Percentiles rank a stretch among this genome's conserved stretches.
Conservation (phyloP, 2,888 invertebrate genomes). For the Pasiphila rectangulata region DNA sequence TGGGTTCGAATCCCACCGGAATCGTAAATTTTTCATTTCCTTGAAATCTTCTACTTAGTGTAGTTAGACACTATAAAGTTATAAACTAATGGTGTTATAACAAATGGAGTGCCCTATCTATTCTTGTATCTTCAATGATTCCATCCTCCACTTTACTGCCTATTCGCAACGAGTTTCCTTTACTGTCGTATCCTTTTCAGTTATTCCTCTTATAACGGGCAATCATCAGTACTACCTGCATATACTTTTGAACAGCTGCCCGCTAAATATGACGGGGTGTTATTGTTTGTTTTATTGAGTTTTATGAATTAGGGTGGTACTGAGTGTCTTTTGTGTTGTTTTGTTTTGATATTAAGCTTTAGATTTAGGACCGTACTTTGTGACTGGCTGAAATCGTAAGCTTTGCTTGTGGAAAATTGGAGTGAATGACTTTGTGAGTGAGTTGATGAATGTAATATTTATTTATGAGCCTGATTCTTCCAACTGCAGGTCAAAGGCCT, state of each 20-base stretch:
- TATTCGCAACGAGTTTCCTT: constrained; percentile 70
- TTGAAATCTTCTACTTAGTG: too few relatives aligned
- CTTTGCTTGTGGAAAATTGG: too few relatives aligned
- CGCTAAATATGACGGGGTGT: constrained; percentile 11
- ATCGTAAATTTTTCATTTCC: too few relatives aligned
- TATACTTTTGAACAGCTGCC: constrained; percentile 21
- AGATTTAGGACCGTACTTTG: background rate
- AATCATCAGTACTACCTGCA: constrained; percentile 22
- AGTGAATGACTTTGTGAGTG: too few relatives aligned
- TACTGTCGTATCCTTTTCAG: constrained; percentile 53
- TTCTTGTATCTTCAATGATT: constrained; percentile 32
- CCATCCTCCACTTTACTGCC: constrained; percentile 67
- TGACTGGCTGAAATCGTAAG: too few relatives aligned
- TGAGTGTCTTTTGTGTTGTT: background rate
- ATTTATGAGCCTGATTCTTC: too few relatives aligned
- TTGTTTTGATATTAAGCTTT: too few relatives aligned
- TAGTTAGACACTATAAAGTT: too few relatives aligned
- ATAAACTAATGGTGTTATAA: too few relatives aligned
- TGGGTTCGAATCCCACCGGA: too few relatives aligned
- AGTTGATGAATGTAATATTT: too few relatives aligned
- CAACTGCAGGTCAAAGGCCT: too few relatives aligned
- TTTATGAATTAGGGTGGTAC: constrained; percentile 3
- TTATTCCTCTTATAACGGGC: constrained; percentile 45
- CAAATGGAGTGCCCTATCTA: constrained; percentile 3
- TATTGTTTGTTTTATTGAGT: constrained; percentile 13